phyloP scores from a whole-genome alignment of 2,113 vertebrate species.

The Paratilapia polleni region DNA sequence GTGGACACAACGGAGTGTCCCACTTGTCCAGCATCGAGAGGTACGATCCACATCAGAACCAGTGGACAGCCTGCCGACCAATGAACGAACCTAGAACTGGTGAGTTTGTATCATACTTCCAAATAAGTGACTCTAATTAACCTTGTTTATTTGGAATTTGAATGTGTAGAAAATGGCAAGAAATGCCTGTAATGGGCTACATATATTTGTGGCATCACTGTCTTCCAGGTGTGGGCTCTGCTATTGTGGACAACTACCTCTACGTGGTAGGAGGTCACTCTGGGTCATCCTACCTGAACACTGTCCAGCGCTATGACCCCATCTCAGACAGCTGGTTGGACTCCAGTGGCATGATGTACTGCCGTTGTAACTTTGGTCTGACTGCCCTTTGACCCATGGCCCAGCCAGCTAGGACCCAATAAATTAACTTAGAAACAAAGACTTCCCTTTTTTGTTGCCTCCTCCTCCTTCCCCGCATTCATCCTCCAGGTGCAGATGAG shows the following conservation, averaged over 20 bases:
- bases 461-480: conserved; percentile 50
- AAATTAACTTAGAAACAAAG: conserved; percentile 56
- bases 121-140: background rate
- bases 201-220: background rate
- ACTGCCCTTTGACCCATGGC: conserved; percentile 91
- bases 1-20: conserved; percentile 96
- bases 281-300: conserved; percentile 96
- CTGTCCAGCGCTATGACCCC: conserved; percentile 95
- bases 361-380: conserved; percentile 97
- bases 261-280: conserved; percentile 98
- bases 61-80: conserved; percentile 95
- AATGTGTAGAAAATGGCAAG: background rate
- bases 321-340: conserved; percentile 95
- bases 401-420: conserved; percentile 56
- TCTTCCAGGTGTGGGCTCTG: conserved; percentile 90
- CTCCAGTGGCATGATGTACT: conserved; percentile 95
- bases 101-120: conserved; percentile 67
- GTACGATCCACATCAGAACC: conserved; percentile 97
- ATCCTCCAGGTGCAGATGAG: conserved; percentile 61
- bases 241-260: conserved; percentile 94
- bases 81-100: conserved; percentile 98
- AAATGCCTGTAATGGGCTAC: background rate
- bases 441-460: conserved; percentile 61
- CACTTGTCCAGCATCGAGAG: conserved; percentile 97
- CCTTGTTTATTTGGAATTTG: background rate